phyloP scores from a whole-genome alignment of 2,888 invertebrate genomes.

The Watsonalla binaria region DNA sequence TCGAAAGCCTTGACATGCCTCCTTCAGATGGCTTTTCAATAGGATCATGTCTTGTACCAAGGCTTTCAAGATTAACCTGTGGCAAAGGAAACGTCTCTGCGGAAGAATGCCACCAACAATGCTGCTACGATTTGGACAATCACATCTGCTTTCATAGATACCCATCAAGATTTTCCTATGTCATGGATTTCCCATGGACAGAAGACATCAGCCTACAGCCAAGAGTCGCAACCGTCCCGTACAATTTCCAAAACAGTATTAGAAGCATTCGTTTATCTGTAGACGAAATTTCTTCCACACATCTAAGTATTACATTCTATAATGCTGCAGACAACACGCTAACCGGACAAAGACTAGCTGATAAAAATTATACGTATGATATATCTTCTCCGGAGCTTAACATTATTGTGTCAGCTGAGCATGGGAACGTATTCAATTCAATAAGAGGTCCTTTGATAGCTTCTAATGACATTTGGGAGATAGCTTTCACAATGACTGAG shows the following conservation, averaged over 20 bases:
- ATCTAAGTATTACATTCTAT: slow-evolving; percentile 55
- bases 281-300: slow-evolving; percentile 55
- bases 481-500: slow-evolving; percentile 73
- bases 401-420: slow-evolving; percentile 37
- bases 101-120: slow-evolving; percentile 59
- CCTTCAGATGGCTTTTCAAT: slow-evolving; percentile 58
- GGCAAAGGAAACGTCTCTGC: slow-evolving; percentile 45
- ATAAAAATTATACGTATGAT: slow-evolving; percentile 44
- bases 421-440: slow-evolving; percentile 70
- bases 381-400: slow-evolving; percentile 50
- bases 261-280: slow-evolving; percentile 44
- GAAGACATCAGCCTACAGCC: slow-evolving; percentile 49
- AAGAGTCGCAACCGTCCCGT: slow-evolving; percentile 52
- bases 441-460: slow-evolving; percentile 78
- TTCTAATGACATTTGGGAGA: slow-evolving; percentile 80
- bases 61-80: slow-evolving; percentile 50
- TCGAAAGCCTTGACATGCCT: slow-evolving; percentile 34
- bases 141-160: slow-evolving; percentile 72
- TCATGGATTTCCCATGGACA: slow-evolving; percentile 46
- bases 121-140: slow-evolving; percentile 68
- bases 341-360: slow-evolving; percentile 34
- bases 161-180: slow-evolving; percentile 74
- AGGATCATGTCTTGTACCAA: slow-evolving; percentile 57
- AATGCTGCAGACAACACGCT: slow-evolving; percentile 30
- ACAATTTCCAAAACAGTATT: slow-evolving; percentile 36